A percentile compares a stretch with the other conserved stretches of the same genome.
phyloP scores from a whole-genome alignment of 2,888 invertebrate genomes.

The Orthosia cruda region DNA sequence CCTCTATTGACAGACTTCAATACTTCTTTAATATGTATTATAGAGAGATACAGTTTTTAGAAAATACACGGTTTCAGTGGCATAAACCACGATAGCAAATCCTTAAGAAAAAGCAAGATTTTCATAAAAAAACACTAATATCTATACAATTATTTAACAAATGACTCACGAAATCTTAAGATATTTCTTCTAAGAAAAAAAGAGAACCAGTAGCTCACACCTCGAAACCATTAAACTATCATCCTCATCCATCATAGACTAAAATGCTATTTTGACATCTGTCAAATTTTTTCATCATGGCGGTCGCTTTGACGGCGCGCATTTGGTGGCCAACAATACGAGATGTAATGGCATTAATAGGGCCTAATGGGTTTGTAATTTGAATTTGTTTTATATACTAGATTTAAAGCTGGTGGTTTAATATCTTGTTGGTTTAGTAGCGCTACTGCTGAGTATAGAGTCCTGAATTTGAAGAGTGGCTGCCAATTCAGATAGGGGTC shows the following conservation, averaged over 20 bases:
- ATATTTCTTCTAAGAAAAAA: slow-evolving; percentile 29
- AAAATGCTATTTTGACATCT: slow-evolving; percentile 88
- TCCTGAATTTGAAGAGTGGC: neutral
- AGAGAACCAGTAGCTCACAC: slow-evolving; percentile 46
- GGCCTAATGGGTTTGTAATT: slow-evolving; percentile 46
- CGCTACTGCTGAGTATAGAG: neutral
- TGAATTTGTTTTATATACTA: neutral
- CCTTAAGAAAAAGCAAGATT: too few species aligned
- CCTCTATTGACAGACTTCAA: too few species aligned
- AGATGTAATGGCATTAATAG: slow-evolving; percentile 42
- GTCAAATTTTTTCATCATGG: slow-evolving; percentile 81
- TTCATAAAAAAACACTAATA: neutral
- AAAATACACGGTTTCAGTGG: too few species aligned
- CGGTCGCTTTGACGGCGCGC: slow-evolving; percentile 59
- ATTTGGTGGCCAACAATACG: slow-evolving; percentile 54
- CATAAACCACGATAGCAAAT: too few species aligned
- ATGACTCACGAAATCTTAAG: slow-evolving; percentile 35
- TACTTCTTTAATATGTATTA: too few species aligned
- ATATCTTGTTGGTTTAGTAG: neutral
- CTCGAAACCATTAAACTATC: slow-evolving; percentile 51
- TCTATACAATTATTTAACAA: slow-evolving; percentile 17
- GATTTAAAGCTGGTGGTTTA: neutral
- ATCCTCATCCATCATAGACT: slow-evolving; percentile 66
- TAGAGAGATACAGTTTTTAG: too few species aligned
- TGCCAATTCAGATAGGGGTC: too few species aligned